phyloP scores from a whole-genome alignment of 1,140 invertebrate species.

The Conus betulinus region DNA sequence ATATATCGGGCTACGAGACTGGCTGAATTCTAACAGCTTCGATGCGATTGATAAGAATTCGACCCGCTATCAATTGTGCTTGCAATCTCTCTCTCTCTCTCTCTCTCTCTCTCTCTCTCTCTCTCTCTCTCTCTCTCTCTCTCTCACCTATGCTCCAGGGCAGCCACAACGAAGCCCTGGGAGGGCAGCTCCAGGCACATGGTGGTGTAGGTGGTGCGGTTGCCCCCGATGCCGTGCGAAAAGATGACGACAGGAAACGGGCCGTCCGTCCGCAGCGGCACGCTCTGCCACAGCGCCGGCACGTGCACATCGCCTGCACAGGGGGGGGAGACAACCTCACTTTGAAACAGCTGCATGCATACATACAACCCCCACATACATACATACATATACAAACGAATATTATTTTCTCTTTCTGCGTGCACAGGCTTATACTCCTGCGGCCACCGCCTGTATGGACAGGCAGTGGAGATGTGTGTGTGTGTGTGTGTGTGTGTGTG shows the following conservation, averaged over 20 bases:
- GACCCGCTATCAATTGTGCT: no score
- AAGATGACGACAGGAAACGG: slow-evolving; percentile 81
- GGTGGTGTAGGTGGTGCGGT: slow-evolving; percentile 80
- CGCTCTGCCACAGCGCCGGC: slow-evolving; percentile 79
- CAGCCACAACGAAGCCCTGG: slow-evolving; percentile 82
- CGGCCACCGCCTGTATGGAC: no score
- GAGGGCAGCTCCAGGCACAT: slow-evolving; percentile 81
- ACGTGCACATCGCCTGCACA: slow-evolving; percentile 76
- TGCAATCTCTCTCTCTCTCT: no score
- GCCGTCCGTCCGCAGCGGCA: slow-evolving; percentile 48
- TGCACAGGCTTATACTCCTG: no score
- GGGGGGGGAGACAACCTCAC: no score
- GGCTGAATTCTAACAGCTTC: no score
- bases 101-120: neutral
- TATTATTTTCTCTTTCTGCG: neutral
- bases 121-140: neutral
- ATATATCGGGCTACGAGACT: no score
- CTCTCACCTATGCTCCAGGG: slow-evolving; percentile 80
- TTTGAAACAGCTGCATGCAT: no score
- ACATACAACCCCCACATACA: neutral
- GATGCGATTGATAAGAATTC: no score
- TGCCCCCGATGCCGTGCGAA: slow-evolving; percentile 83
- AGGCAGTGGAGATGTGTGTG: no score
- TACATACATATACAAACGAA: slow-evolving; percentile 13
- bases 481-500: no score